Evolutionary conservation across 1,140 invertebrate species (phyloP).

Genomic region (Drosophila setifemur): DNA sequence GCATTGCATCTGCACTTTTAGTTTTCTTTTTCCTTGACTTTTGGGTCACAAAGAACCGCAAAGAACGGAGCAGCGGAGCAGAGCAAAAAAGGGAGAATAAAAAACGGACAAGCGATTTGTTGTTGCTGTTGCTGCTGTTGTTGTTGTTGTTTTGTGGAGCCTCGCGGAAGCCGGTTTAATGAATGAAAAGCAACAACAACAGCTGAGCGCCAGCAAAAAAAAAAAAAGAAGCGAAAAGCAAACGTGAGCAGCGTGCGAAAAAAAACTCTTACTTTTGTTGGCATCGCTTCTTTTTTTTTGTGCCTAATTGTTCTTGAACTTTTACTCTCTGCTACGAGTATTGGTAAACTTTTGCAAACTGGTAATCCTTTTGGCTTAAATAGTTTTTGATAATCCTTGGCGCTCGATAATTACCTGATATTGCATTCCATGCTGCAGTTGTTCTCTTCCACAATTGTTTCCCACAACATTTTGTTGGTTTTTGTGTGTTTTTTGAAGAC

Average conservation of each 20-base stretch:
- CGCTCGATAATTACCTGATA: conserved; percentile 72
- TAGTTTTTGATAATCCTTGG: conserved; percentile 26
- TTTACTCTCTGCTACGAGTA: conserved; percentile 64
- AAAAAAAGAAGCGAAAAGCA: conserved; percentile 51
- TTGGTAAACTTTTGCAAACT: conserved; percentile 37
- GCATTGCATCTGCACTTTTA: conserved; percentile 47
- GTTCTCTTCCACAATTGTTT: conserved; percentile 73
- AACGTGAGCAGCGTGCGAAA: conserved; percentile 58
- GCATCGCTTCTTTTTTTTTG: not conserved
- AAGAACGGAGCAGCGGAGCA: conserved; percentile 41
- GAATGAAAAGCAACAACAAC: conserved; percentile 72
- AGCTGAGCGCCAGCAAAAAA: conserved; percentile 70
- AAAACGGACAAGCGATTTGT: conserved; percentile 31
- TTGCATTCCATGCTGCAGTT: conserved; percentile 78
- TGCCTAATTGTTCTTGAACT: conserved; percentile 38
- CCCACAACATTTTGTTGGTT: conserved; percentile 76
- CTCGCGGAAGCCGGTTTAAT: conserved; percentile 78
- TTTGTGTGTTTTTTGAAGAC: conserved; percentile 19
- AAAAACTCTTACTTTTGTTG: conserved; percentile 74
- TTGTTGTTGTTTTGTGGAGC: conserved; percentile 37
- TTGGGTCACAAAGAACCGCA: conserved; percentile 57
- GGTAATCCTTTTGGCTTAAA: not conserved
- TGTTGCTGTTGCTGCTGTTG: conserved; percentile 26
- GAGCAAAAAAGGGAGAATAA: conserved; percentile 22
- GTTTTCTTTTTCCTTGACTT: conserved; percentile 40